These are phyloP conservation scores for Epicauta chinensis DNA, from an alignment of 1,140 invertebrate species.

Conservation along the genomic window DNA sequence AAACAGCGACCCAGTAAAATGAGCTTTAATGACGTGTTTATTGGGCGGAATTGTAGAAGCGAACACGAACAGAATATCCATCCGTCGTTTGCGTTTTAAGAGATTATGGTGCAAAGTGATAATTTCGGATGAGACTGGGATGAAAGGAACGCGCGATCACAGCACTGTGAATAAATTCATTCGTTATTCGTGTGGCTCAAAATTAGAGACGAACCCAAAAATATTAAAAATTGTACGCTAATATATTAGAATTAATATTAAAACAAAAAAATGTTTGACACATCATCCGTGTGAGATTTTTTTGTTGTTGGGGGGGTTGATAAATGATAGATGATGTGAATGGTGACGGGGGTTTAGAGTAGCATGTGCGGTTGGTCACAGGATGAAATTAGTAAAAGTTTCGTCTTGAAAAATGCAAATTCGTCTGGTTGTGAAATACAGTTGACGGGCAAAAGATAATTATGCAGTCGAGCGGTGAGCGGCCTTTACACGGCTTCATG, in stretches of 20 bases:
- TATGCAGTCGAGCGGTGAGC: constrained; percentile 33
- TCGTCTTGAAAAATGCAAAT: constrained; percentile 38
- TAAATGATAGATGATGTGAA: no score
- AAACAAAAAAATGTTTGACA: no score
- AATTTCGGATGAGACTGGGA: constrained; percentile 29
- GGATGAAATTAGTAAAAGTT: constrained; percentile 26
- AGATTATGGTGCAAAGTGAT: constrained; percentile 32
- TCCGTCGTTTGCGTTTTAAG: constrained; percentile 26
- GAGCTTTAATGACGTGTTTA: constrained; percentile 34
- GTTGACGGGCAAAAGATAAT: constrained; percentile 30
- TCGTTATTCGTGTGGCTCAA: not conserved
- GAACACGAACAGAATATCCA: constrained; percentile 21
- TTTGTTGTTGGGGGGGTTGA: no score
- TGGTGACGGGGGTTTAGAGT: not conserved
- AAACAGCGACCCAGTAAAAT: constrained; percentile 18
- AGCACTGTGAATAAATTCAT: constrained; percentile 29
- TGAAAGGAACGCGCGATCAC: constrained; percentile 24
- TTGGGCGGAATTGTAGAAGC: constrained; percentile 22
- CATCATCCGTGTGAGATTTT: no score
- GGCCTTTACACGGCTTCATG: constrained; percentile 38
- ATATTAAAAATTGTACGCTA: no score
- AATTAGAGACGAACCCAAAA: no score
- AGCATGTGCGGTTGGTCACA: constrained; percentile 28
- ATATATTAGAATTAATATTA: no score
- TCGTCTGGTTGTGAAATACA: constrained; percentile 27